A percentile compares a stretch with the other conserved stretches of the same genome.
phyloP scores from a whole-genome alignment of 2,113 vertebrate genomes.

The Helogale parvula region DNA sequence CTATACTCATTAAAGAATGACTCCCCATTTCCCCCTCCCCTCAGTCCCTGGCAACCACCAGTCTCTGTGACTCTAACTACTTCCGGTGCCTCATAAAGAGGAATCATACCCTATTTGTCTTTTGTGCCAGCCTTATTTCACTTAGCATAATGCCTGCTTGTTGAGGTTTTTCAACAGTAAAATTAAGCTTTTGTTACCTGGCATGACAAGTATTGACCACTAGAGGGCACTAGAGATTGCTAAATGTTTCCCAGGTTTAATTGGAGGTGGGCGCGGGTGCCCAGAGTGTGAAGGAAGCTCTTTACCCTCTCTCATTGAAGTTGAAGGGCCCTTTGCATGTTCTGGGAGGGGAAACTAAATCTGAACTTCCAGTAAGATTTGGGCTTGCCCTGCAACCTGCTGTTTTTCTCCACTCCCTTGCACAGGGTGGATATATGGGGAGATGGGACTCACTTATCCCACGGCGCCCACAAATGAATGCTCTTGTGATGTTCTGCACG shows the following conservation, averaged over 20 bases:
- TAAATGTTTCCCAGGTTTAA: not conserved
- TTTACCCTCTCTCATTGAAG: rapidly evolving
- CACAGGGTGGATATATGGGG: not conserved
- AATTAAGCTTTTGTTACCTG: not conserved
- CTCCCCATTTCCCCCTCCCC: not conserved
- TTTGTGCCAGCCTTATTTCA: not conserved
- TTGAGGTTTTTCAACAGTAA: not conserved
- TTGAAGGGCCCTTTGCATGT: not conserved
- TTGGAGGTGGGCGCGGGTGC: rapidly evolving
- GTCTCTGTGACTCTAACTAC: not conserved
- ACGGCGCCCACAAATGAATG: not conserved
- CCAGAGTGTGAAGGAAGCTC: rapidly evolving
- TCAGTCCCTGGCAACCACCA: not conserved
- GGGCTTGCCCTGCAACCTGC: not conserved
- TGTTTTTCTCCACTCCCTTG: too few relatives aligned
- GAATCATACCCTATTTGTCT: not conserved
- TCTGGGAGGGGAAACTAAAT: not conserved
- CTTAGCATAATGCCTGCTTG: not conserved
- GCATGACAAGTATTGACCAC: constrained; percentile 69
- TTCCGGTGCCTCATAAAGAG: not conserved
- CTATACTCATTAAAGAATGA: not conserved
- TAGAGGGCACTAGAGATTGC: constrained; percentile 85
- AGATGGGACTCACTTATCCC: not conserved
- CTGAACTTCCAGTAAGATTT: not conserved
- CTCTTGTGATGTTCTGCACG: not conserved